Conservation (phyloP, 2,888 invertebrate species). For the Ophion costatus region DNA sequence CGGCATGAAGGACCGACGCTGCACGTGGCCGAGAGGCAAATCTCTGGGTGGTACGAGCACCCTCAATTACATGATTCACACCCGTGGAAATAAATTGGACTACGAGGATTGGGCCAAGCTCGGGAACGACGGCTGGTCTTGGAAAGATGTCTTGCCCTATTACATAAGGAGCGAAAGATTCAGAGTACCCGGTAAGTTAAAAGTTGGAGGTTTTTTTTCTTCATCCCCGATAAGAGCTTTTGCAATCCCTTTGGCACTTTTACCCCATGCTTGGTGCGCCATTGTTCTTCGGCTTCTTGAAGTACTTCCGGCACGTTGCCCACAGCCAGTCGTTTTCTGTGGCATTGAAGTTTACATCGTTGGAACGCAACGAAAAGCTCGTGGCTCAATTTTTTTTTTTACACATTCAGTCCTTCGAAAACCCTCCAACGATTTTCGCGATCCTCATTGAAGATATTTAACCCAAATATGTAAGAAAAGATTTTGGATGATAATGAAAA, state of each 20-base stretch:
- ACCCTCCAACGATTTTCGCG: too few relatives aligned
- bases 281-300: too few relatives aligned
- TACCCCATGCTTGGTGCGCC: too few relatives aligned
- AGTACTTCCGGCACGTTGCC: too few relatives aligned
- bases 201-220: not conserved
- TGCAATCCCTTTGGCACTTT: not conserved
- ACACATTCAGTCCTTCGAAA: too few relatives aligned
- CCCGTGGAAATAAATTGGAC: conserved; percentile 72
- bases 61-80: conserved; percentile 81
- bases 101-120: conserved; percentile 68
- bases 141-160: conserved; percentile 68
- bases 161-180: conserved; percentile 69
- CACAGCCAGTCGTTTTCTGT: too few relatives aligned
- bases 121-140: conserved; percentile 70
- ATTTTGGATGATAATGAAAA: too few relatives aligned
- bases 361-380: too few relatives aligned
- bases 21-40: conserved; percentile 89
- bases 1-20: conserved; percentile 89
- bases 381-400: too few relatives aligned
- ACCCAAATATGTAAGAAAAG: too few relatives aligned
- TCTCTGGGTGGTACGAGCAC: conserved; percentile 79
- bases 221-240: not conserved
- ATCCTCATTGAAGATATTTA: too few relatives aligned
- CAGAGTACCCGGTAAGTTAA: conserved; percentile 63
- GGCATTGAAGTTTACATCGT: too few relatives aligned